Conservation (phyloP, 2,113 vertebrate species). For the Ia io region DNA sequence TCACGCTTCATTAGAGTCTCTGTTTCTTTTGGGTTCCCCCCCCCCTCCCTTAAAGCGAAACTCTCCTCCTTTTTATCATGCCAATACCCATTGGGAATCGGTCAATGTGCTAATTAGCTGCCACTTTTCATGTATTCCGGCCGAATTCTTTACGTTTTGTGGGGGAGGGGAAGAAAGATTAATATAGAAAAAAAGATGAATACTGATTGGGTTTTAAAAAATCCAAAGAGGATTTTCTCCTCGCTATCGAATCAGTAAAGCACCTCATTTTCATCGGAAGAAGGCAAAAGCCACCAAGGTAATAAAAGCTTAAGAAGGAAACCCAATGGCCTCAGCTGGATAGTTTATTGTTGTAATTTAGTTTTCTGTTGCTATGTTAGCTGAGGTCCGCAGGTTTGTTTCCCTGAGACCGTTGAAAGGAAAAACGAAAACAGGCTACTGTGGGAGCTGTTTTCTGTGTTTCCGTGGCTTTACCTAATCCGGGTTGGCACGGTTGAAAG, state of each 20-base stretch:
- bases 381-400: constrained; percentile 38
- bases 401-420: constrained; percentile 71
- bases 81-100: constrained; percentile 90
- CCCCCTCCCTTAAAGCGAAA: constrained; percentile 83
- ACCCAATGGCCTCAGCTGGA: background rate
- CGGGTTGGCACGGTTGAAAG: constrained; percentile 73
- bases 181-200: constrained; percentile 83
- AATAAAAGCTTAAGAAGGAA: constrained; percentile 50
- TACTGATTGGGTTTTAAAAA: constrained; percentile 75
- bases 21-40: constrained; percentile 87
- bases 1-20: constrained; percentile 98
- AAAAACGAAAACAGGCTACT: constrained; percentile 71
- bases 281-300: constrained; percentile 64
- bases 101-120: constrained; percentile 97
- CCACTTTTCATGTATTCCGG: constrained; percentile 92
- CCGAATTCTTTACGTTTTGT: constrained; percentile 80
- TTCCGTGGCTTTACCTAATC: constrained; percentile 78
- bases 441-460: constrained; percentile 70
- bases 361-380: constrained; percentile 58
- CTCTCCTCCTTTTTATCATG: constrained; percentile 91
- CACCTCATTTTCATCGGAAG: constrained; percentile 74
- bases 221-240: constrained; percentile 64
- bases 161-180: constrained; percentile 71
- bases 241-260: constrained; percentile 67
- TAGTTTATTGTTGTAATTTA: constrained; percentile 44